phyloP scores from a whole-genome alignment of 2,797 vertebrate species.

The Orientallactaga sibirica region DNA sequence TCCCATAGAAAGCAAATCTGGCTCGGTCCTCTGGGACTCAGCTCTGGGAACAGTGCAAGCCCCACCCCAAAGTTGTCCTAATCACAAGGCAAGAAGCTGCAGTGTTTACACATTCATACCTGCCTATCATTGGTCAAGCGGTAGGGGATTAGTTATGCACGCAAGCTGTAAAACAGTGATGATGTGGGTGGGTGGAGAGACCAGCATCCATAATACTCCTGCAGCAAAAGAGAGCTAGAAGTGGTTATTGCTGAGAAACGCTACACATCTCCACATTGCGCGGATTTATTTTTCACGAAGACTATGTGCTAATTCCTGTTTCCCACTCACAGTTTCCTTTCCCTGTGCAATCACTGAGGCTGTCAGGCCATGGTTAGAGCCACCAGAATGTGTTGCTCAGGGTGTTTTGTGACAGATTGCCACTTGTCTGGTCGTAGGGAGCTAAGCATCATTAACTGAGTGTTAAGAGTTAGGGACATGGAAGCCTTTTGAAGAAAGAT shows the following conservation, averaged over 20 bases:
- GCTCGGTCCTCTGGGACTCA: not conserved
- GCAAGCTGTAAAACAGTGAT: not conserved
- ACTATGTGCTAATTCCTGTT: not conserved
- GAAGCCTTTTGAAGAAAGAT: not conserved
- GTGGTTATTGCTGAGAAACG: slow-evolving; percentile 27
- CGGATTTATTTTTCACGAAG: slow-evolving; percentile 1
- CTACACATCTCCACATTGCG: not conserved
- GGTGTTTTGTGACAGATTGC: not conserved
- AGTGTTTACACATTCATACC: not conserved
- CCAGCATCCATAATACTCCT: not conserved
- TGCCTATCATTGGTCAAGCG: not conserved
- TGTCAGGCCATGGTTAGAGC: not conserved
- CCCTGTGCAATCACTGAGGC: not conserved
- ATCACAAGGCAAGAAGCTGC: not conserved
- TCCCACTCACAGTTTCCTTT: not conserved
- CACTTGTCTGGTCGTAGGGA: not conserved
- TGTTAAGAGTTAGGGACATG: not conserved
- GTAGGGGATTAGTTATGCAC: not conserved
- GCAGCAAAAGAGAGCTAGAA: not conserved
- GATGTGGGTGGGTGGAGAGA: not conserved
- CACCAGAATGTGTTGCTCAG: not conserved
- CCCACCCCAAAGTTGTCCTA: not conserved
- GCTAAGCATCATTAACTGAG: not conserved
- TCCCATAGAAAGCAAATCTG: not conserved
- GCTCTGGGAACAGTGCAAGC: not conserved